Base-by-base conservation (phyloP, 1,140 invertebrate species). In the Liolophura sinensis region DNA sequence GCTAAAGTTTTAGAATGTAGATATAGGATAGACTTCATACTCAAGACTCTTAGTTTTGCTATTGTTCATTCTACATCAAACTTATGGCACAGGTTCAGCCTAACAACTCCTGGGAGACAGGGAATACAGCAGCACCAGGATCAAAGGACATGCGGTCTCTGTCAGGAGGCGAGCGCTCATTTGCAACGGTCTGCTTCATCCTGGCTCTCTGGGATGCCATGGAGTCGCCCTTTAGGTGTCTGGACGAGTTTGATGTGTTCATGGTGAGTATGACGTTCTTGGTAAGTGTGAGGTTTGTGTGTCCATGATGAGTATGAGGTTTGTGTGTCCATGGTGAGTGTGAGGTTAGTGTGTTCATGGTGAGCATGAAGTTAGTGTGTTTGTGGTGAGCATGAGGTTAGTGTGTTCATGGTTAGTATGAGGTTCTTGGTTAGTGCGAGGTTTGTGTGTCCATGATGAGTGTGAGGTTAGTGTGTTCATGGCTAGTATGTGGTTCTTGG, bases 171-270 rank as follows among this genome's bases (percentile, higher is more conserved):
- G 97, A 99, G 87, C 88, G 94, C 52, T 97, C 96, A 6, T 99
- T 93, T 85, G 91, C 94, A 0, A 98, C 95, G 0, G 92, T 98
- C 12, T 93, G 94, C 20, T 95, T 99, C 78, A 90, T 99, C 65
- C 89, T 98, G 75, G 89, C 96, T 4, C 86, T 99, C 16, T 99
- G 97, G 97, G 91, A 94, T 52, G 91, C 90, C 60, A 92, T 94
- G 74, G 89, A 92, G 68, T 89, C 93, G 65, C 97, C 97, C 0
- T 98, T 99, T 83, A 92, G 94, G 80, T 95, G 97, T 79, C 86
- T 99, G 54, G 97, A 99, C 82, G 97, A 99, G 87, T 98, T 98
- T 84, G 97, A 99, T 82, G 96, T 99, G 0, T 99, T 96, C 81
- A 98, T 99, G 92, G 96, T 87, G 76, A 74, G 76, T 66, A 24